Conservation (phyloP, 2,888 invertebrate species). For the Octonoba sinensis region DNA sequence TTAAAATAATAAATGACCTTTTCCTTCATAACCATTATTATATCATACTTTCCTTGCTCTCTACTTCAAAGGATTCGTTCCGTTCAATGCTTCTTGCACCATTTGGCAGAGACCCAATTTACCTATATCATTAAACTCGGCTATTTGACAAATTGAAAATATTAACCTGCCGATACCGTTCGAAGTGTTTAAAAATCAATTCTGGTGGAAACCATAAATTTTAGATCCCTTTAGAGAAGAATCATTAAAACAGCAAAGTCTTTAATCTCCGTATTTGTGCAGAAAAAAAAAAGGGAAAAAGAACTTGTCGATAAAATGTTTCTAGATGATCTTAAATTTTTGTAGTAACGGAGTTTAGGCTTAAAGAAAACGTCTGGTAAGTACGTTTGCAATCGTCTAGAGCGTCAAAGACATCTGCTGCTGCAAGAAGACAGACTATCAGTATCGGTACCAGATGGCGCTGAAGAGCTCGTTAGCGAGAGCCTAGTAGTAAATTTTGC, state of each 20-base stretch:
- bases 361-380: neutral
- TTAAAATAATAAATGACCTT: too few species aligned
- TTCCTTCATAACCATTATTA: too few species aligned
- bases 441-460: conserved; percentile 59
- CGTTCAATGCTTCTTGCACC: too few species aligned
- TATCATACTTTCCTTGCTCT: too few species aligned
- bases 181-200: conserved; percentile 62
- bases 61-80: too few species aligned
- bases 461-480: conserved; percentile 56
- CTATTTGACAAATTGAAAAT: conserved; percentile 51
- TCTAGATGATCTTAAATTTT: conserved; percentile 59
- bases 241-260: conserved; percentile 36
- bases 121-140: conserved; percentile 2
- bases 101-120: conserved; percentile 27
- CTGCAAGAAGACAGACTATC: conserved; percentile 51
- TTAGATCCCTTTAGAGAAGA: conserved; percentile 20
- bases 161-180: conserved; percentile 49
- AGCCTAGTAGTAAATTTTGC: conserved; percentile 33
- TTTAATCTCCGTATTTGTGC: conserved; percentile 45
- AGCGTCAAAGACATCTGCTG: conserved; percentile 57
- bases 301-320: conserved; percentile 58
- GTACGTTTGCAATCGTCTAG: conserved; percentile 25
- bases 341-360: conserved; percentile 23
- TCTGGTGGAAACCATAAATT: conserved; percentile 43
- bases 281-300: neutral